Base-by-base conservation (phyloP, 2,888 invertebrate genomes). In the Spisula subtruncata region DNA sequence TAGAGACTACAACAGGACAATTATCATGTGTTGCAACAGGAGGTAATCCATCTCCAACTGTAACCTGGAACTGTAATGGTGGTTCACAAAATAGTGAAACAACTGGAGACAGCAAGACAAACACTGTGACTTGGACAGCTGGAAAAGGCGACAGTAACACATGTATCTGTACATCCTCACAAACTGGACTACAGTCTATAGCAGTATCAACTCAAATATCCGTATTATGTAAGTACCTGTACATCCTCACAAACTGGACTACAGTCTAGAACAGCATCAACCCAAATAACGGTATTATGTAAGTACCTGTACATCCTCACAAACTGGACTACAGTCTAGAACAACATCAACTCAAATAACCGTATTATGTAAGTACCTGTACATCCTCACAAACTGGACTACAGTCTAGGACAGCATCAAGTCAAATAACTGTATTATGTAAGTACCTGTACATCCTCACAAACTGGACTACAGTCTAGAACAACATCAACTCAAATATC, bases 21-120 rank as follows among this genome's bases (percentile, higher is more conserved):
- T 25, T 83, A 10, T 14, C 83, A 14, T 83, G 83, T 71, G 1
- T 20, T 25, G 48, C 71, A n/a, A 25, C 46, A 41, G 83, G 83
- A 14, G 83, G 83, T 25, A 83, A 83, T 16, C 83, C 83, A 35
- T 6, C 16, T 48, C 83, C 83, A 48, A 83, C 66, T n/a, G 12
- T 83, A 29, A 46, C 25, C 20, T 83, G 83, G 83, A 29, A 71
- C 71, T 83, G 83, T 71, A 48, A 46, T 25, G 41, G 25, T 46
- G 35, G 66, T 48, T 41, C 41, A 25, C 32, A 46, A 46, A n/a
- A 20, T 0, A 41, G n/a, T n/a, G 16, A 46, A 29, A n/a, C 83
- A 10, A 83, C n/a, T 20, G 25, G 25, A 16, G 48, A n/a, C 1
- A 83, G 14, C 0, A 66, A 25, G 29, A 48, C 83, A 66, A 71